phyloP scores from a whole-genome alignment of 2,888 invertebrate genomes.

The Arctia plantaginis region DNA sequence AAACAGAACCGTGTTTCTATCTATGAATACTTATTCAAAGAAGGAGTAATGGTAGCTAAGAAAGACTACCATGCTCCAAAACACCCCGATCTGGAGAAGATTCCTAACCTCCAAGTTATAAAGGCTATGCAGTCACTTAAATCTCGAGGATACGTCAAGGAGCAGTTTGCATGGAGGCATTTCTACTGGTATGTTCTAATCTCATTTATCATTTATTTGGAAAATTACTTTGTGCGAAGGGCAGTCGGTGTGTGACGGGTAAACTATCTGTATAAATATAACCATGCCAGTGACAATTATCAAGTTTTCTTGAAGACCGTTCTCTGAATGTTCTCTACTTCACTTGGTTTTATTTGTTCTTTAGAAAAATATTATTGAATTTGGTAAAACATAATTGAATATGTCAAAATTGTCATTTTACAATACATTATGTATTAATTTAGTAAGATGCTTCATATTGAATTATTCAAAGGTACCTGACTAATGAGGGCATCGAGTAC shows the following conservation, averaged over 20 bases:
- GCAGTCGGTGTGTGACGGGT: not conserved
- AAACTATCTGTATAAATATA: not conserved
- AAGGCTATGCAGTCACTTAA: slow-evolving; percentile 99
- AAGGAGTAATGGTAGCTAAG: slow-evolving; percentile 99
- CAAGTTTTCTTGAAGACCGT: not conserved
- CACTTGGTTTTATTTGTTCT: not conserved
- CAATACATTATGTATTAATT: not conserved
- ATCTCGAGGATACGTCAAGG: slow-evolving; percentile 98
- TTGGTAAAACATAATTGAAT: too few species aligned
- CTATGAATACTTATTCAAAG: slow-evolving; percentile 99
- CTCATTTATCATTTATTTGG: not conserved
- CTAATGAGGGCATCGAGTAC: slow-evolving; percentile 99
- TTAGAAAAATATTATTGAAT: too few species aligned
- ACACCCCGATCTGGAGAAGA: slow-evolving; percentile 97
- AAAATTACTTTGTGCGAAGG: not conserved
- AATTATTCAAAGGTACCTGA: slow-evolving; percentile 90
- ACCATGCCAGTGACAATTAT: not conserved
- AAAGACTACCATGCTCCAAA: slow-evolving; percentile 99
- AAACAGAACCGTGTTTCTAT: slow-evolving; percentile 98
- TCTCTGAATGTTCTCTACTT: not conserved
- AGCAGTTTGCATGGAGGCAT: slow-evolving; percentile 99
- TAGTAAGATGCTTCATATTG: not conserved
- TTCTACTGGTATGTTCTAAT: slow-evolving; percentile 94
- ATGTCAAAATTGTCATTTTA: too few species aligned
- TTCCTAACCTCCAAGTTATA: slow-evolving; percentile 99